Evolutionary conservation across 2,797 vertebrate genomes (phyloP), one percentile per base, ranked within the genome.

Genomic region (Chaunax sp.): DNA sequence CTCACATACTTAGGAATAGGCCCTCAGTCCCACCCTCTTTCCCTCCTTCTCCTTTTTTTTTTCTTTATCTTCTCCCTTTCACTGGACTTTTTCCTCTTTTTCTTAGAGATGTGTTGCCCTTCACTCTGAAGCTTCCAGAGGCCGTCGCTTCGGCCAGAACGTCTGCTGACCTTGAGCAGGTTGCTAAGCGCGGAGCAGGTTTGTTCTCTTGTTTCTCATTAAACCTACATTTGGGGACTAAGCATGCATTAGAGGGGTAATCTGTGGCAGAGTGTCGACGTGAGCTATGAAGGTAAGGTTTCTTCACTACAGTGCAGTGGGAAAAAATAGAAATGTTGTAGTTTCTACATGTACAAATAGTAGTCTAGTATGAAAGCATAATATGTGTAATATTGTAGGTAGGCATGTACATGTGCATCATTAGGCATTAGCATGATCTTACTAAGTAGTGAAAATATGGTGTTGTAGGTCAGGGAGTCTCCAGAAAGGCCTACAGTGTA

Each of bases 111-210:
- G 96, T 98, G 69, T 88, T 98, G 79, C 96, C 96, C 0, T 97
- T 96, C 85, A 95, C 95, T 22, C 91, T 98, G 90, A 96, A 94
- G 89, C 89, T 98, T 58, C 97, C 97, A 59, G 92, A 93, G 65
- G 91, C 92, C 64, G 93, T 98, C 53, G 75, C 93, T 70, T 82
- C 91, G 75, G 95, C 96, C 73, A 94, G 90, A 78, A 95, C 93
- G 0, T 93, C 95, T 70, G 86, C 90, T 53, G 94, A 96, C 35
- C 95, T 98, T 12, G 94, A 96, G 85, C 92, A 94, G 75, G 72
- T 97, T 55, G 94, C 95, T 64, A 94, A 96, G 77, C 89, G 95
- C 23, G 96, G 96, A 89, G 81, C 95, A 86, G 95, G 97, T 98
- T 90, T 92, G 96, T 93, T 47, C 7, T 19, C 5, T 30, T 13